phyloP scores from a whole-genome alignment of 2,797 vertebrate species.

The Lithobates sylvaticus region DNA sequence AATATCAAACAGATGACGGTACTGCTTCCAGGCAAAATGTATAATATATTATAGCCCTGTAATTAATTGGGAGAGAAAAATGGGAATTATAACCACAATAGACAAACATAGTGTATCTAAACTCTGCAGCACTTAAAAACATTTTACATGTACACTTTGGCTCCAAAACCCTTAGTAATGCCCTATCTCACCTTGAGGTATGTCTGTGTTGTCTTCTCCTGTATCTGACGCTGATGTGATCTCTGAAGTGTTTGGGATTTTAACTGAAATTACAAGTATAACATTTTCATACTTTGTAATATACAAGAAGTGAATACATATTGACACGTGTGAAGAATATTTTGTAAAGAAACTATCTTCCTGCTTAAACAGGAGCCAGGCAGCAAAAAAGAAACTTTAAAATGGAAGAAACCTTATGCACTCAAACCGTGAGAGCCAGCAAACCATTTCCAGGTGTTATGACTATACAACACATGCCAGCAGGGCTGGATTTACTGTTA shows the following conservation, averaged over 20 bases:
- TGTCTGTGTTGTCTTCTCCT: constrained; percentile 29
- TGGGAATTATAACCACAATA: no score
- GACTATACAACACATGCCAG: neutral
- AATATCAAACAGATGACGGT: no score
- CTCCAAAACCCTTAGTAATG: neutral
- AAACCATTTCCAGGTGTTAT: neutral
- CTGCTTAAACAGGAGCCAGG: no score
- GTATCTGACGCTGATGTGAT: constrained; percentile 58
- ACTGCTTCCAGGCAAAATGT: no score
- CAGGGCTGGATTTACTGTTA: neutral
- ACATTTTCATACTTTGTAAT: neutral
- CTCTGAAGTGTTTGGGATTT: constrained; percentile 20
- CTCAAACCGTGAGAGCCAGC: neutral
- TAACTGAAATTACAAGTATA: constrained; percentile 46
- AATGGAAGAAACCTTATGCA: neutral
- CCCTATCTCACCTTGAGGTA: constrained; percentile 13
- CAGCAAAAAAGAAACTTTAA: neutral
- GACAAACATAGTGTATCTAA: no score
- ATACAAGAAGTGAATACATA: neutral
- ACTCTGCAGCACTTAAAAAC: neutral
- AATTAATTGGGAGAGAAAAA: no score
- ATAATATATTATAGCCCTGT: no score
- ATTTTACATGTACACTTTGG: neutral
- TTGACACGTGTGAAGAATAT: no score
- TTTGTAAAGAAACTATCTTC: no score